These are phyloP conservation scores for Sepioteuthis lessoniana DNA, from an alignment of 2,888 invertebrate genomes.

Conservation along the genomic window DNA sequence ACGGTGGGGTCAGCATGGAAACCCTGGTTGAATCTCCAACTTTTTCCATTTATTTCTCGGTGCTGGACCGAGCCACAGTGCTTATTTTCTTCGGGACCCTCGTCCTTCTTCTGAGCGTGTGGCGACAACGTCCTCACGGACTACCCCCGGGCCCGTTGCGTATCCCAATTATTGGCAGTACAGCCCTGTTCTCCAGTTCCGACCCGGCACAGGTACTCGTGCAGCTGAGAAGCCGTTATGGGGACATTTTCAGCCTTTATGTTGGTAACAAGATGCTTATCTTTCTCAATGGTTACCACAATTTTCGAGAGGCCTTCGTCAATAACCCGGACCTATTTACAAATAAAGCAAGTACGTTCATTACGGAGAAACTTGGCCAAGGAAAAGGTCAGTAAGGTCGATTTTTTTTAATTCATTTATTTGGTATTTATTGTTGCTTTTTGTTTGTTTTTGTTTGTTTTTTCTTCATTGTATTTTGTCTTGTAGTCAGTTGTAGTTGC, in stretches of 20 bases:
- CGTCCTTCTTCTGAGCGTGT: slow-evolving; percentile 25
- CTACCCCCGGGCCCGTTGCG: slow-evolving; percentile 50
- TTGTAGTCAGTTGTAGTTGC: no score
- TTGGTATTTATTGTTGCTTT: neutral
- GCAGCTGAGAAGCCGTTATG: slow-evolving; percentile 48
- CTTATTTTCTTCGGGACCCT: neutral
- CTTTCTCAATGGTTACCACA: slow-evolving; percentile 50
- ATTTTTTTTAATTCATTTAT: neutral
- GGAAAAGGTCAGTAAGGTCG: slow-evolving; percentile 48
- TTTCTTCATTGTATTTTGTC: no score
- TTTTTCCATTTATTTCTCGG: neutral
- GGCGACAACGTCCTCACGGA: slow-evolving; percentile 40
- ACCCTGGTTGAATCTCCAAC: slow-evolving; percentile 13
- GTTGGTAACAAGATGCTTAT: slow-evolving; percentile 49
- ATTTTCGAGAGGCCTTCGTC: slow-evolving; percentile 49
- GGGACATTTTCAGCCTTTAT: slow-evolving; percentile 52
- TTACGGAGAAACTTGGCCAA: slow-evolving; percentile 35
- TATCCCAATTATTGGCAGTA: slow-evolving; percentile 50
- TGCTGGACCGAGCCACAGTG: neutral
- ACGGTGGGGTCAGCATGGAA: slow-evolving; percentile 35
- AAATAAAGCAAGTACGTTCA: slow-evolving; percentile 45
- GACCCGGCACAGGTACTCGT: slow-evolving; percentile 43
- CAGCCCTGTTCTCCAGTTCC: slow-evolving; percentile 44
- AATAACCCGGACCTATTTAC: slow-evolving; percentile 50
- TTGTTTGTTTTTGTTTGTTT: neutral